Evolutionary conservation across 2,888 invertebrate genomes (phyloP).

Genomic region (Dugesia japonica): DNA sequence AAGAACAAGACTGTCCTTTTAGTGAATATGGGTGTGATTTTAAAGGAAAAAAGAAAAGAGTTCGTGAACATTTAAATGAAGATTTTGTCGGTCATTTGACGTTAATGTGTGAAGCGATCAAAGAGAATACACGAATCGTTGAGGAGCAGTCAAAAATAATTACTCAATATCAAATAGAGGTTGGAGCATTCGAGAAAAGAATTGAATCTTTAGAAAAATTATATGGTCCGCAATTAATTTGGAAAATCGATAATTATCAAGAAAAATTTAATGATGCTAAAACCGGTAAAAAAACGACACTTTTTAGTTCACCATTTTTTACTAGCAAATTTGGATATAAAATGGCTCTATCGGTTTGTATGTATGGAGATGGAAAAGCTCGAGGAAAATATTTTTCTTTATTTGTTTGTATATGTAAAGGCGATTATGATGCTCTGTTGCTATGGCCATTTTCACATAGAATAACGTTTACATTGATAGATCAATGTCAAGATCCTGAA

Average conservation of each 20-base stretch:
- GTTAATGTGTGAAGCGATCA: slow-evolving; percentile 42
- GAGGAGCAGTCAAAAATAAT: slow-evolving; percentile 37
- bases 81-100: slow-evolving; percentile 43
- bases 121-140: slow-evolving; percentile 39
- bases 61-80: slow-evolving; percentile 44
- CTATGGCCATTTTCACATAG: slow-evolving; percentile 41
- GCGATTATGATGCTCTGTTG: slow-evolving; percentile 41
- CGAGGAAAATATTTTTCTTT: slow-evolving; percentile 41
- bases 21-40: slow-evolving; percentile 38
- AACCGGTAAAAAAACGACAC: slow-evolving; percentile 41
- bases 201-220: slow-evolving; percentile 43
- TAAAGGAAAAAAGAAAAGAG: slow-evolving; percentile 40
- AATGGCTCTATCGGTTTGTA: slow-evolving; percentile 43
- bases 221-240: slow-evolving; percentile 46
- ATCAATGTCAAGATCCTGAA: slow-evolving; percentile 41
- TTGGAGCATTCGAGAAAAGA: slow-evolving; percentile 36
- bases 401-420: slow-evolving; percentile 40
- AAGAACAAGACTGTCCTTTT: slow-evolving; percentile 40
- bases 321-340: slow-evolving; percentile 48
- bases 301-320: slow-evolving; percentile 47
- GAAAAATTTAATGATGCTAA: slow-evolving; percentile 43
- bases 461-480: slow-evolving; percentile 40
- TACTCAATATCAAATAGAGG: slow-evolving; percentile 36
- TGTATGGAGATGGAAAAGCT: slow-evolving; percentile 44
- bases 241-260: slow-evolving; percentile 45